A percentile compares a stretch with the other conserved stretches of the same genome.
phyloP scores from a whole-genome alignment of 2,797 vertebrate genomes.

The Neosalanx taihuensis region DNA sequence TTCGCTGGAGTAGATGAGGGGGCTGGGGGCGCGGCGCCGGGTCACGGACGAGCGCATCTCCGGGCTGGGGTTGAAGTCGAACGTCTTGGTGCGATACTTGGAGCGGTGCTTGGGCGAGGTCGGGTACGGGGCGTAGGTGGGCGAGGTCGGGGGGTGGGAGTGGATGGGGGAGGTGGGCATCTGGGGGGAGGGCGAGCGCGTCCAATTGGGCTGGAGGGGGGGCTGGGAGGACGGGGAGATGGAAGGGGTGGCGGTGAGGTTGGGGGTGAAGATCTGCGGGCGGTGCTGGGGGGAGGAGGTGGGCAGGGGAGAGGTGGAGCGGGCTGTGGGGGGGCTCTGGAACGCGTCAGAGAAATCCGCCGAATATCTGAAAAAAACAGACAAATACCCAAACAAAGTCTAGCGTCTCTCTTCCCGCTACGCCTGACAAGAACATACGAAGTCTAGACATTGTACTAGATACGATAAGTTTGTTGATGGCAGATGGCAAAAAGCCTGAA shows the following conservation, averaged over 20 bases:
- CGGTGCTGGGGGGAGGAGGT: slow-evolving; percentile 71
- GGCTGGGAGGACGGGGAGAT: slow-evolving; percentile 66
- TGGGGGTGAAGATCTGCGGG: slow-evolving; percentile 69
- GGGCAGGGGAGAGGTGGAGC: slow-evolving; percentile 69
- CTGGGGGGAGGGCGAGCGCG: slow-evolving; percentile 66
- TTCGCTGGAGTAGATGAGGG: slow-evolving; percentile 84
- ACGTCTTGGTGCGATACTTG: slow-evolving; percentile 75
- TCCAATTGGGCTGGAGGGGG: slow-evolving; percentile 67
- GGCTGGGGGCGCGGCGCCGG: slow-evolving; percentile 85
- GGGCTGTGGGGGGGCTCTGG: slow-evolving; percentile 68
- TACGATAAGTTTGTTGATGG: too few relatives aligned
- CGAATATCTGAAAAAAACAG: slow-evolving; percentile 68
- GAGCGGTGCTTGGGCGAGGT: slow-evolving; percentile 80
- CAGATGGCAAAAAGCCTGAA: too few relatives aligned
- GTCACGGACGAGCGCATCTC: slow-evolving; percentile 68
- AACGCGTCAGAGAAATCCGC: slow-evolving; percentile 66
- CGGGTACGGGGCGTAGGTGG: slow-evolving; percentile 75
- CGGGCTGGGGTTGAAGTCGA: slow-evolving; percentile 69
- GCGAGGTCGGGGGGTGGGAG: slow-evolving; percentile 72
- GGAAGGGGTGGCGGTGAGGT: slow-evolving; percentile 63
- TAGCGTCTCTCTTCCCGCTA: too few relatives aligned
- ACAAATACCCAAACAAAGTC: slow-evolving; percentile 8
- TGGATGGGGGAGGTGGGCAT: slow-evolving; percentile 65
- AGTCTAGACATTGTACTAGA: too few relatives aligned
- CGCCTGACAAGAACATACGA: too few relatives aligned